Conservation (phyloP, 2,888 invertebrate genomes). For the Hydrotaea diabolus region DNA sequence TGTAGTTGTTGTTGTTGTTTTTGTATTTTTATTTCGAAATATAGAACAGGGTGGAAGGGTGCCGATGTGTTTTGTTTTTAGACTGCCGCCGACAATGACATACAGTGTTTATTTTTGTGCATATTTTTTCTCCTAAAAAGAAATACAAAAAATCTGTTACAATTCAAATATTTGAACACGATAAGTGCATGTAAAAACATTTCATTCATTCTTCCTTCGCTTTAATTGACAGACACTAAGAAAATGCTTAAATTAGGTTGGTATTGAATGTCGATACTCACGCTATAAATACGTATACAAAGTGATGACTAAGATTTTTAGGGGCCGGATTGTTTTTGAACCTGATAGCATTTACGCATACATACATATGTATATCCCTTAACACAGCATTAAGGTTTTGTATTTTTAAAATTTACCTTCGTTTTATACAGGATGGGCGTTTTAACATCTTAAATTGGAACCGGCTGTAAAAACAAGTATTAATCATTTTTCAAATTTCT, state of each 20-base stretch:
- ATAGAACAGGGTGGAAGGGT: conserved; percentile 27
- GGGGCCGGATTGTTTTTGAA: background rate
- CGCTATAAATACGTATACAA: background rate
- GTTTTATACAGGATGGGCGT: no score
- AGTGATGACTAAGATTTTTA: background rate
- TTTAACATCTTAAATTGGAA: no score
- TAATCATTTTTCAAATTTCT: no score
- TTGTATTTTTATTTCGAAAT: conserved; percentile 50
- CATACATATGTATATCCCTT: no score
- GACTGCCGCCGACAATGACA: background rate
- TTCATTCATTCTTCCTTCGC: background rate
- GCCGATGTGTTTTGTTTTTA: conserved; percentile 1
- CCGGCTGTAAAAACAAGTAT: no score
- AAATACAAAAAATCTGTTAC: background rate
- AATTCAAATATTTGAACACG: conserved; percentile 24
- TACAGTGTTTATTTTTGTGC: background rate
- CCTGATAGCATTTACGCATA: no score
- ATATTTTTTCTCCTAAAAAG: background rate
- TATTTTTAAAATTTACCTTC: no score
- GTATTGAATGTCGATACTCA: background rate
- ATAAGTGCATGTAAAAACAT: conserved; percentile 4
- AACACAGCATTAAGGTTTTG: no score
- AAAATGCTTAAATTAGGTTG: background rate
- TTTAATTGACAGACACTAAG: background rate
- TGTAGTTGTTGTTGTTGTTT: conserved; percentile 28